phyloP scores from a whole-genome alignment of 2,113 vertebrate species.

The Ellobius talpinus region DNA sequence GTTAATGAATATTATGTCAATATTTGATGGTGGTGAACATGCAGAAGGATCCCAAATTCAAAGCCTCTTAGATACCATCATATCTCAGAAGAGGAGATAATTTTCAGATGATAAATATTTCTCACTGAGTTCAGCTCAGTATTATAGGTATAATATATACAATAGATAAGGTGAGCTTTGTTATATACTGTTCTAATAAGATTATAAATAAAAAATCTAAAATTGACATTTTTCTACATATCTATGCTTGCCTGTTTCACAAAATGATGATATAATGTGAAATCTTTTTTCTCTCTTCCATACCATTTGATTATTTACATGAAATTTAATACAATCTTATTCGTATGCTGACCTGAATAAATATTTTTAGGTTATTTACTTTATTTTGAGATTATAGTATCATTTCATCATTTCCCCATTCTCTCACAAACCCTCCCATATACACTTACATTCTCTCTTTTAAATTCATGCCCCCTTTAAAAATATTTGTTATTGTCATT shows the following conservation, averaged over 20 bases:
- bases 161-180: background rate
- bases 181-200: background rate
- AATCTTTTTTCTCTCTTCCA: background rate
- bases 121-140: background rate
- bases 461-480: background rate
- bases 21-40: background rate
- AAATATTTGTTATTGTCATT: background rate
- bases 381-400: background rate
- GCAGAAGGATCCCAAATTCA: background rate
- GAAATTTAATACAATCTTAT: background rate
- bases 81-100: background rate
- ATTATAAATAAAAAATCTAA: background rate
- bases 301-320: background rate
- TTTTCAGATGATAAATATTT: background rate
- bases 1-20: background rate
- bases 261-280: background rate
- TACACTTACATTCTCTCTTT: background rate
- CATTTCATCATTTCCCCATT: background rate
- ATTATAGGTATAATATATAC: background rate
- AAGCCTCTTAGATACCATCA: background rate
- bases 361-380: background rate
- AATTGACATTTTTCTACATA: too few species aligned
- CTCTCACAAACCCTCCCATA: background rate
- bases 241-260: background rate
- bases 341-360: background rate